A percentile compares a stretch with the other conserved stretches of the same genome.
Evolutionary conservation across 2,888 invertebrate species (phyloP).

Genomic region (Tenthredo mesomela): DNA sequence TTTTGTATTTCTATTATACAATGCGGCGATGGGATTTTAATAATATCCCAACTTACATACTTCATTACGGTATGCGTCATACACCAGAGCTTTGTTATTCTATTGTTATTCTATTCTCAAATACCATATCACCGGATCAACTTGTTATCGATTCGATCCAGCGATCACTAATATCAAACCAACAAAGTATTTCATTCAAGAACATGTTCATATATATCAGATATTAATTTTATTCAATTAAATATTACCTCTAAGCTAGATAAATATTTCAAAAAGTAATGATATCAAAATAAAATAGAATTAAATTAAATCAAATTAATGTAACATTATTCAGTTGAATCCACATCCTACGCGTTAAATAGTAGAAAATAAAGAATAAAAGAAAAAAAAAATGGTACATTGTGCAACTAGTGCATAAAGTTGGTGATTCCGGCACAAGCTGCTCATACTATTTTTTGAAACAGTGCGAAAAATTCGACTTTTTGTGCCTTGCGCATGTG

Average conservation of each 20-base stretch:
- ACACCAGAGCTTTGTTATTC: constrained; percentile 13
- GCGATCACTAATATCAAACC: not conserved
- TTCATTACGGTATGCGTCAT: not conserved
- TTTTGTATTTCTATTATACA: not conserved
- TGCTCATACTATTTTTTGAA: no score
- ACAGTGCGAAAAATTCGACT: no score
- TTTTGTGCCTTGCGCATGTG: no score
- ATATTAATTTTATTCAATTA: not conserved
- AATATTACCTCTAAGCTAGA: not conserved
- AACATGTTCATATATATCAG: not conserved
- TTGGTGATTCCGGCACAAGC: no score
- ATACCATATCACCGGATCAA: not conserved
- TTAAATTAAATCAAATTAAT: not conserved
- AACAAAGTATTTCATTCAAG: not conserved
- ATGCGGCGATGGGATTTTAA: constrained; percentile 12
- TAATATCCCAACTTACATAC: not conserved
- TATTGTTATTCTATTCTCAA: not conserved
- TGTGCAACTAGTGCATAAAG: no score
- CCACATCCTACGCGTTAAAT: not conserved
- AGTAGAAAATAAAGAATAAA: not conserved
- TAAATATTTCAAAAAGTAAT: not conserved
- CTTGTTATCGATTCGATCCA: not conserved
- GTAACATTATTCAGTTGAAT: not conserved
- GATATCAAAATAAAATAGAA: not conserved
- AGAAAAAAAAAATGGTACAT: no score